Evolutionary conservation across 2,888 invertebrate genomes (phyloP).

Genomic region (Arrhopalites spinosus): DNA sequence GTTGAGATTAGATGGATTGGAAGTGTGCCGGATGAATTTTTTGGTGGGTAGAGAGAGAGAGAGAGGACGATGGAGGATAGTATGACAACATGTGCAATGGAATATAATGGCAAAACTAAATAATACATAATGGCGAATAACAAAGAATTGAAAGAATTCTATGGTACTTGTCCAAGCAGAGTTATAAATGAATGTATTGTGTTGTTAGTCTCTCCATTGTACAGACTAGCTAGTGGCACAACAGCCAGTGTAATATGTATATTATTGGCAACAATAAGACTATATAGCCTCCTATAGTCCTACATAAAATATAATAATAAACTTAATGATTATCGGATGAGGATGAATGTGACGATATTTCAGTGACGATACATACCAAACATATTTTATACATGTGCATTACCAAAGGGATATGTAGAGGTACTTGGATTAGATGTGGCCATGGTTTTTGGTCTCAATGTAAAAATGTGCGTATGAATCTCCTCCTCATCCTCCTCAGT

Average conservation of each 20-base stretch:
- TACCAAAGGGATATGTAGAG: neutral
- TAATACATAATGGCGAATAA: constrained; percentile 39
- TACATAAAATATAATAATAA: too few relatives aligned
- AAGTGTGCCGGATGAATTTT: constrained; percentile 36
- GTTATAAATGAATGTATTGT: constrained; percentile 41
- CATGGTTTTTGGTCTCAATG: neutral
- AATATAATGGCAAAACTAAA: constrained; percentile 35
- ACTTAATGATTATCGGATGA: too few relatives aligned
- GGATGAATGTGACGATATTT: too few relatives aligned
- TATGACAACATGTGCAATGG: constrained; percentile 41
- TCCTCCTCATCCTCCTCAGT: neutral
- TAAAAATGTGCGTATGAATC: constrained; percentile 1
- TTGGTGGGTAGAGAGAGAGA: constrained; percentile 19
- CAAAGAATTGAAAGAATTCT: constrained; percentile 41
- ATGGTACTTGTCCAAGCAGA: constrained; percentile 46
- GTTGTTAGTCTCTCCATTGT: neutral
- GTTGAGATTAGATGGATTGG: constrained; percentile 34
- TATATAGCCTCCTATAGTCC: neutral
- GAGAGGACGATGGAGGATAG: neutral
- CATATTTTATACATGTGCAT: neutral
- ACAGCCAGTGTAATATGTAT: constrained; percentile 16
- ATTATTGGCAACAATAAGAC: neutral
- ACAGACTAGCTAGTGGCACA: constrained; percentile 7
- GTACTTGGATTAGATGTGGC: neutral
- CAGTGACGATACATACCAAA: too few relatives aligned